These are phyloP conservation scores for Epinephelus fuscoguttatus DNA, from an alignment of 2,113 vertebrate genomes.

Conservation along the genomic window DNA sequence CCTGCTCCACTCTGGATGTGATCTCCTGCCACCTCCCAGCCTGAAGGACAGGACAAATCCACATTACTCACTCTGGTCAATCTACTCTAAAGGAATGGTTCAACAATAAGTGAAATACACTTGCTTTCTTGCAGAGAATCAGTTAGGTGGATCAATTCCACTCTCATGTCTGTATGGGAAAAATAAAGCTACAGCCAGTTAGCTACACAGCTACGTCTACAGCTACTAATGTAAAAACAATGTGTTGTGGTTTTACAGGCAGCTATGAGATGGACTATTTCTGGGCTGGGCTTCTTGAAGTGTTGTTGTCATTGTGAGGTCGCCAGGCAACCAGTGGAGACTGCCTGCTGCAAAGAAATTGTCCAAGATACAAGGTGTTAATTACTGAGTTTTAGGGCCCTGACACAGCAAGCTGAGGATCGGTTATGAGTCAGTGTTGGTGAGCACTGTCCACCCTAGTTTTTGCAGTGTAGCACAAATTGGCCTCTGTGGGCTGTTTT, in stretches of 20 bases:
- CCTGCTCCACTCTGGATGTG: constrained; percentile 93
- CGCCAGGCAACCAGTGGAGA: not conserved
- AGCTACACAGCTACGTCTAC: not conserved
- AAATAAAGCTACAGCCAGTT: no score
- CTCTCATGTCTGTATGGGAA: not conserved
- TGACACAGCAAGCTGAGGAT: no score
- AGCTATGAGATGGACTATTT: not conserved
- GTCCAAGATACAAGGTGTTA: not conserved
- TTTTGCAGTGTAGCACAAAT: no score
- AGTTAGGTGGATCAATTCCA: not conserved
- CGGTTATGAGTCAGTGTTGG: no score
- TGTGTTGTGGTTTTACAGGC: not conserved
- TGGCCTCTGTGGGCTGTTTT: no score
- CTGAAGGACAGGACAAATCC: constrained; percentile 71
- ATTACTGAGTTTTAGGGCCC: not conserved
- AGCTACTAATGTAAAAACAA: not conserved
- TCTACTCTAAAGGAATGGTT: not conserved
- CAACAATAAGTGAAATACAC: not conserved
- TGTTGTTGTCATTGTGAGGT: not conserved
- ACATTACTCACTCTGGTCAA: not conserved
- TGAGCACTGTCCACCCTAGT: no score
- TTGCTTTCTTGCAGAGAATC: not conserved
- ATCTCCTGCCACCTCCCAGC: constrained; percentile 97
- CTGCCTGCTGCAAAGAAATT: not conserved
- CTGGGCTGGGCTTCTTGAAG: not conserved